phyloP scores from a whole-genome alignment of 2,888 invertebrate genomes.

The Pharmacophagus antenor region DNA sequence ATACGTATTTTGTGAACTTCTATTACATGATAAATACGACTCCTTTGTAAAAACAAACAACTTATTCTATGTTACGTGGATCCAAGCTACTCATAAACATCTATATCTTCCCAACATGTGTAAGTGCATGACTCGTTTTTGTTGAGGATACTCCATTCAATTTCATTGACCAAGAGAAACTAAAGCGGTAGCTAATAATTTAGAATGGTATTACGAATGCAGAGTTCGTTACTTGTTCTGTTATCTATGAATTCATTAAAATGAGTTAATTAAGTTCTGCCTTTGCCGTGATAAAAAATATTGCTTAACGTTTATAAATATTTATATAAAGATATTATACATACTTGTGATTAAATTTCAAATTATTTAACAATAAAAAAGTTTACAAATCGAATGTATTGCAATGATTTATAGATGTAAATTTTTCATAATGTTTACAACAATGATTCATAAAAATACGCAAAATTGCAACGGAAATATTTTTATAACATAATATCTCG shows the following conservation, averaged over 20 bases:
- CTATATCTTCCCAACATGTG: background rate
- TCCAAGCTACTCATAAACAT: background rate
- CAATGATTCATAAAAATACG: too few relatives aligned
- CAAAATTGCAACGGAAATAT: constrained; percentile 19
- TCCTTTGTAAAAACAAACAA: background rate
- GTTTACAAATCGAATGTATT: too few relatives aligned
- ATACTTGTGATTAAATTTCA: too few relatives aligned
- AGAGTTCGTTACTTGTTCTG: too few relatives aligned
- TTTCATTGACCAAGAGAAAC: background rate
- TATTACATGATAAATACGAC: background rate
- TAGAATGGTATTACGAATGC: background rate
- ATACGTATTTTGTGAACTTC: too few relatives aligned
- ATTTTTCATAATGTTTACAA: too few relatives aligned
- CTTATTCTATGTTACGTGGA: background rate
- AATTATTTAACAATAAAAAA: too few relatives aligned
- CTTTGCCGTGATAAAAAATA: constrained; percentile 4
- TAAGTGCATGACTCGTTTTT: background rate
- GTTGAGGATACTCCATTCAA: background rate
- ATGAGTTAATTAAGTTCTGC: too few relatives aligned
- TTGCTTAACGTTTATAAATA: too few relatives aligned
- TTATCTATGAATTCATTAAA: too few relatives aligned
- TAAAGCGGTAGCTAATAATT: background rate
- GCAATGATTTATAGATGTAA: too few relatives aligned
- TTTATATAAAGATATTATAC: too few relatives aligned
- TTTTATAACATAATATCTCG: constrained; percentile 26